These are phyloP conservation scores for Orchestia grillus DNA, from an alignment of 1,140 invertebrate species.

Conservation along the genomic window DNA sequence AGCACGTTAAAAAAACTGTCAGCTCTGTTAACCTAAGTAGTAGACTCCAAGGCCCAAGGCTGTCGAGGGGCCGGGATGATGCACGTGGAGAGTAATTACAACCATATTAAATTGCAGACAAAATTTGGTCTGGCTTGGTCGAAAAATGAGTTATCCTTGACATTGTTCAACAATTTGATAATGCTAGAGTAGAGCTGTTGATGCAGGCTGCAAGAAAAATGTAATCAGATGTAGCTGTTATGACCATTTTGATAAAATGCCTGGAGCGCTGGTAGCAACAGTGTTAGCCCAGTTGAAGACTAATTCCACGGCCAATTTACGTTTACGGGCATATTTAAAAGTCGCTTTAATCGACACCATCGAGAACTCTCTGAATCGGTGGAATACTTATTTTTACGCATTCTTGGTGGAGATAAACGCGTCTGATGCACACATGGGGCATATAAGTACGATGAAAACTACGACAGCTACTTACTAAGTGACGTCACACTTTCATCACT, in stretches of 20 bases:
- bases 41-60: too few relatives aligned
- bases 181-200: background rate
- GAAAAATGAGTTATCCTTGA: background rate
- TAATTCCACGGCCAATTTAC: background rate
- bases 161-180: background rate
- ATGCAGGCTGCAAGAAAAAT: background rate
- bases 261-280: background rate
- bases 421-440: background rate
- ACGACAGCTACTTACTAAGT: background rate
- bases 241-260: background rate
- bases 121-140: background rate
- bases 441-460: background rate
- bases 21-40: too few relatives aligned
- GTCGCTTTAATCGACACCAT: background rate
- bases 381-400: background rate
- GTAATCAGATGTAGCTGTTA: background rate
- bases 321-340: background rate
- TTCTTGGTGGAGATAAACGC: background rate
- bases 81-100: background rate
- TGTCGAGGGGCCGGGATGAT: background rate
- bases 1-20: too few relatives aligned
- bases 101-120: background rate
- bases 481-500: background rate
- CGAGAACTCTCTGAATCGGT: background rate
- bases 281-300: background rate